phyloP scores from a whole-genome alignment of 2,888 invertebrate species.

The Allygus modestus region DNA sequence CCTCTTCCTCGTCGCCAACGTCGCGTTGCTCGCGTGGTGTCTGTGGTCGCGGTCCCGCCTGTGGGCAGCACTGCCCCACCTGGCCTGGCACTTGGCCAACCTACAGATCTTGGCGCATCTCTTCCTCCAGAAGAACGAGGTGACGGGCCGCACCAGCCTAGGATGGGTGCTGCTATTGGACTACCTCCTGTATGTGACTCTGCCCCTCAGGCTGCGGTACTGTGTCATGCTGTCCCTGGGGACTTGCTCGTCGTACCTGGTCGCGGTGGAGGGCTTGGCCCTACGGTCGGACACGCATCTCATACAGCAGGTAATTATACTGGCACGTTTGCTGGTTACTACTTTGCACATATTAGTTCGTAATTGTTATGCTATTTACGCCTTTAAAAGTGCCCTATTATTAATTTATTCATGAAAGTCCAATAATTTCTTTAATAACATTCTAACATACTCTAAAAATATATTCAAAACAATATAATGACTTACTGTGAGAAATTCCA shows the following conservation, averaged over 20 bases:
- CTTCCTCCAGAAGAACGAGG: slow-evolving; percentile 79
- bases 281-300: slow-evolving; percentile 72
- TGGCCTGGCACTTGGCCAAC: slow-evolving; percentile 82
- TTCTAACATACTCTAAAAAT: no score
- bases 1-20: slow-evolving; percentile 73
- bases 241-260: slow-evolving; percentile 80
- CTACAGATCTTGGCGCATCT: slow-evolving; percentile 80
- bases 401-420: no score
- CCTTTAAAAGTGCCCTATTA: no score
- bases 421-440: no score
- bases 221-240: slow-evolving; percentile 80
- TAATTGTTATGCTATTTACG: no score
- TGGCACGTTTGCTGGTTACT: not conserved
- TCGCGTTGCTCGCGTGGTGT: slow-evolving; percentile 73
- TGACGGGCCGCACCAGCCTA: slow-evolving; percentile 81
- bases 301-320: slow-evolving; percentile 68
- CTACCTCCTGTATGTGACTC: slow-evolving; percentile 85
- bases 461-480: no score
- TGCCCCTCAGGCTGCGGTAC: slow-evolving; percentile 83
- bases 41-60: slow-evolving; percentile 74
- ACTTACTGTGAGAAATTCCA: no score
- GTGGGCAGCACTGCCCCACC: slow-evolving; percentile 80
- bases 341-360: no score
- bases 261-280: slow-evolving; percentile 78
- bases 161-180: slow-evolving; percentile 85